Evolutionary conservation across 2,888 invertebrate genomes (phyloP).

Genomic region (Sussaba pulchella): DNA sequence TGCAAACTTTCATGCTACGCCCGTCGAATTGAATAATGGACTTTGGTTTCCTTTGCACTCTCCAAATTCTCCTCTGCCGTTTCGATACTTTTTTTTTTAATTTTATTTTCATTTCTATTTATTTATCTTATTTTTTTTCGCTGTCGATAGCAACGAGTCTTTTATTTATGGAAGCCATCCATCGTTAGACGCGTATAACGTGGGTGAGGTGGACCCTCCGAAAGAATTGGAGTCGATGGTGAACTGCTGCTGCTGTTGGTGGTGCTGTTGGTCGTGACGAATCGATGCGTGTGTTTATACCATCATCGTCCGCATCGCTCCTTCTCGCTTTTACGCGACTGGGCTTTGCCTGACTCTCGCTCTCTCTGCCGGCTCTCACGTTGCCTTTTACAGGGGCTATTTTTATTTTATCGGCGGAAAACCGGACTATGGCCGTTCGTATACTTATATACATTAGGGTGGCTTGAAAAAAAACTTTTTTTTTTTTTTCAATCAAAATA

Average conservation of each 20-base stretch:
- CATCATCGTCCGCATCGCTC: slow-evolving; percentile 19
- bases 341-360: slow-evolving; percentile 8
- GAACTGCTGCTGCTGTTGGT: slow-evolving; percentile 35
- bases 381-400: too few species aligned
- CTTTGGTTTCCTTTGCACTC: background rate
- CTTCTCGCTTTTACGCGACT: slow-evolving; percentile 15
- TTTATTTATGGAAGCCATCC: slow-evolving; percentile 42
- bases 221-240: slow-evolving; percentile 44
- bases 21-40: background rate
- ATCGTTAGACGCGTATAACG: slow-evolving; percentile 17
- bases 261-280: slow-evolving; percentile 44
- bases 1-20: background rate
- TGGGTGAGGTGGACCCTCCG: slow-evolving; percentile 4
- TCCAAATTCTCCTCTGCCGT: background rate
- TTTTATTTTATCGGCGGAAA: slow-evolving; percentile 66
- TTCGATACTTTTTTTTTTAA: too few species aligned
- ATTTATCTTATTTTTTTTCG: slow-evolving; percentile 10
- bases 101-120: too few species aligned
- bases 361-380: background rate
- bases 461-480: too few species aligned
- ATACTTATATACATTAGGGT: slow-evolving; percentile 2
- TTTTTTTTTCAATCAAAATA: too few species aligned
- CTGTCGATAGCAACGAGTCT: slow-evolving; percentile 5
- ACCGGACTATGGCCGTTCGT: slow-evolving; percentile 44
- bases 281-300: slow-evolving; percentile 37